phyloP scores from a whole-genome alignment of 2,113 vertebrate species.

The Proterorhinus semilunaris region DNA sequence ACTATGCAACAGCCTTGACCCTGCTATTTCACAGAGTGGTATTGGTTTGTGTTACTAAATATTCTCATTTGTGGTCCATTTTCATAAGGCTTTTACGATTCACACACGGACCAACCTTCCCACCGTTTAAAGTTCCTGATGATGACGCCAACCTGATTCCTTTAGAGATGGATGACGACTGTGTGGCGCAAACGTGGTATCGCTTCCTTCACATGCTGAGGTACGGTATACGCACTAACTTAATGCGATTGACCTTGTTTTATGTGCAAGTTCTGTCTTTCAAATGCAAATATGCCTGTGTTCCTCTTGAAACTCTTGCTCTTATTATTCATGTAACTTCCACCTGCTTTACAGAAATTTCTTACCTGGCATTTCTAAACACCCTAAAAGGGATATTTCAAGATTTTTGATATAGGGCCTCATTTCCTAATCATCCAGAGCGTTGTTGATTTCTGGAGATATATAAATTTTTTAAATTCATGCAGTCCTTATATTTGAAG shows the following conservation, averaged over 20 bases:
- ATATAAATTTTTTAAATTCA: no score
- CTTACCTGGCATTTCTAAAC: not conserved
- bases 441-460: no score
- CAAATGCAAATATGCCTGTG: not conserved
- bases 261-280: no score
- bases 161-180: slow-evolving; percentile 94
- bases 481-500: no score
- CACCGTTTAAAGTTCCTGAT: slow-evolving; percentile 92
- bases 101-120: slow-evolving; percentile 92
- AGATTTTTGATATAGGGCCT: not conserved
- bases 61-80: slow-evolving; percentile 8
- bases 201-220: slow-evolving; percentile 97
- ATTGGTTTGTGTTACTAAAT: not conserved
- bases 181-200: slow-evolving; percentile 95
- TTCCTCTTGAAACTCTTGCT: slow-evolving; percentile 6
- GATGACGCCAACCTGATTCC: slow-evolving; percentile 92
- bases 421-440: no score
- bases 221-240: slow-evolving; percentile 77
- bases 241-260: no score
- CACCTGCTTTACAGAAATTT: not conserved
- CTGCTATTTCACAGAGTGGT: not conserved
- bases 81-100: slow-evolving; percentile 85
- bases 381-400: not conserved
- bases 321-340: not conserved
- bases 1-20: no score